Evolutionary conservation across 1,140 invertebrate genomes (phyloP), one percentile per base, ranked within the genome.

Genomic region (Cydia fagiglandana): DNA sequence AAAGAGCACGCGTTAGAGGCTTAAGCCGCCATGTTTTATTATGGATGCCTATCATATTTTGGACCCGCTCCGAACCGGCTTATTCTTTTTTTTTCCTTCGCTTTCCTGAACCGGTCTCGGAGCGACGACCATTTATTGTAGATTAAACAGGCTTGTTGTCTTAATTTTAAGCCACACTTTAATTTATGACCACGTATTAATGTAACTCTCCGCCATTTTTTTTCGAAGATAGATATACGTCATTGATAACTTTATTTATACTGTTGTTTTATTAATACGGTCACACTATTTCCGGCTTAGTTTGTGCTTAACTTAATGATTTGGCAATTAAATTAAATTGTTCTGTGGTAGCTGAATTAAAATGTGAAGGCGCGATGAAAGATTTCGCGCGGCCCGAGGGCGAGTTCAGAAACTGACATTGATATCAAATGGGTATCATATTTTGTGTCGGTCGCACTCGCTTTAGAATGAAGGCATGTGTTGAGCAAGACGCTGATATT

Each of bases 41-140:
- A 93, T 93, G 89, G 91, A 93, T 93, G 88, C 91, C 90, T 91
- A 93, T 91, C 91, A 93, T 93, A 92, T 91, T 93, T 93, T 93
- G 91, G 91, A 91, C 89, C 88, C 86, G 89, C 87, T 91, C 83
- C 77, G 86, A 84, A 91, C 89, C 89, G 89, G 90, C 90, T 90
- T 91, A 91, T 90, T 89, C 83, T 88, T 93, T 70, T 91, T 86
- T 90, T 90, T 88, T 84, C 86, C 90, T 91, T 90, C 85, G 87
- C 86, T 86, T 88, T 87, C 85, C 73, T 77, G 76, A 91, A 93
- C 91, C 89, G 91, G 91, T 93, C 89, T 88, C 82, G 77, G 83
- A 84, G 85, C 86, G 89, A 88, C 86, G 87, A 89, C 87, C 91
- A 91, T 91, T 91, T 91, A 91, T 93, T 93, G 88, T 91, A 93